Conservation (phyloP, 2,797 vertebrate genomes). For the Rhinophrynus dorsalis region DNA sequence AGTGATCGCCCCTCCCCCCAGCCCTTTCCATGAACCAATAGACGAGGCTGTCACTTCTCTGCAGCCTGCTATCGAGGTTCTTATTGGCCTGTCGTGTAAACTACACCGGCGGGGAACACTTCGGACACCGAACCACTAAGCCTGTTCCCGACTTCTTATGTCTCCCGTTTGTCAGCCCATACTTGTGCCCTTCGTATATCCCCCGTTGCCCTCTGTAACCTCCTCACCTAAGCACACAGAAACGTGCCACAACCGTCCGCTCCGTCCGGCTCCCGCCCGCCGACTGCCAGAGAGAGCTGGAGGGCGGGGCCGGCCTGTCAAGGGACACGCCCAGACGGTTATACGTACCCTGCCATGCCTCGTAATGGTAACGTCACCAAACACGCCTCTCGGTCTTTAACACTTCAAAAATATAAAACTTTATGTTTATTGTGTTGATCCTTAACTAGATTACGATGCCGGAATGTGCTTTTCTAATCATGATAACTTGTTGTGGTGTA, state of each 20-base stretch:
- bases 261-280: slow-evolving; percentile 46
- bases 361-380: not conserved
- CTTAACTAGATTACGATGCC: too few species aligned
- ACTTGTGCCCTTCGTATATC: too few species aligned
- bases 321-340: not conserved
- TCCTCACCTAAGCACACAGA: slow-evolving; percentile 15
- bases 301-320: slow-evolving; percentile 23
- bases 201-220: not conserved
- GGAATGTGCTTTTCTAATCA: too few species aligned
- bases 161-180: too few species aligned
- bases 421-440: slow-evolving; percentile 7
- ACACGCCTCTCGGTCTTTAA: not conserved
- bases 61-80: not conserved
- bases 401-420: not conserved
- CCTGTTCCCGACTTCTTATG: not conserved
- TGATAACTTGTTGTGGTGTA: too few species aligned
- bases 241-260: not conserved
- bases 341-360: too few species aligned
- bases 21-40: not conserved
- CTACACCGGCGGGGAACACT: slow-evolving; percentile 1
- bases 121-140: not conserved
- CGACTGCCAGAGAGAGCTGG: slow-evolving; percentile 26
- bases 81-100: slow-evolving; percentile 8
- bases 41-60: not conserved
- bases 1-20: slow-evolving; percentile 5